Evolutionary conservation across 1,140 invertebrate species (phyloP).

Genomic region (Drosophila pallidifrons): DNA sequence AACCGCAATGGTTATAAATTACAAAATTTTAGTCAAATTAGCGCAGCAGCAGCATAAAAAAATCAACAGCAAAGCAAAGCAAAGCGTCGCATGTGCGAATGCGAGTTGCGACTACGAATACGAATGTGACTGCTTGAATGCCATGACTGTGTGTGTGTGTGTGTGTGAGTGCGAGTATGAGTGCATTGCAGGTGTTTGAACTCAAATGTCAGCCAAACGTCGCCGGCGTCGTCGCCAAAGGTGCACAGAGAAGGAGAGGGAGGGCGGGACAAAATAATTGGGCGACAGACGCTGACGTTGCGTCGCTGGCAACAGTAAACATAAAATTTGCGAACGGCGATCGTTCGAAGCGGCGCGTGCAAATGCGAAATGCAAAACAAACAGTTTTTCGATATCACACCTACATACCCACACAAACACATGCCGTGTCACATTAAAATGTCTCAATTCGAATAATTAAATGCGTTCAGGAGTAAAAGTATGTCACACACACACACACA

Average conservation of each 20-base stretch:
- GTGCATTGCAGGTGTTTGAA: constrained; percentile 82
- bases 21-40: constrained; percentile 75
- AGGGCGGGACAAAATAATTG: constrained; percentile 64
- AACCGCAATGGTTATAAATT: constrained; percentile 60
- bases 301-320: constrained; percentile 52
- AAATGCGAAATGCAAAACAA: constrained; percentile 81
- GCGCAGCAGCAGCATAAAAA: constrained; percentile 62
- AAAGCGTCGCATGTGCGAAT: background rate
- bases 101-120: background rate
- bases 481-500: constrained; percentile 55
- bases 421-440: constrained; percentile 40
- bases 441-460: constrained; percentile 80
- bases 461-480: constrained; percentile 79
- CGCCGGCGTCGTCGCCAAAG: constrained; percentile 48
- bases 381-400: constrained; percentile 69
- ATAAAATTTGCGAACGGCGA: constrained; percentile 56
- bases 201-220: constrained; percentile 74
- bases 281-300: constrained; percentile 73
- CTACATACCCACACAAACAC: constrained; percentile 26
- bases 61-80: constrained; percentile 69
- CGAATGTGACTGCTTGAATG: constrained; percentile 18
- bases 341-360: constrained; percentile 62
- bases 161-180: constrained; percentile 30
- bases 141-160: background rate
- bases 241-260: constrained; percentile 3